These are phyloP conservation scores for Ptychadena robeensis DNA, from an alignment of 2,797 vertebrate species.

Conservation along the genomic window DNA sequence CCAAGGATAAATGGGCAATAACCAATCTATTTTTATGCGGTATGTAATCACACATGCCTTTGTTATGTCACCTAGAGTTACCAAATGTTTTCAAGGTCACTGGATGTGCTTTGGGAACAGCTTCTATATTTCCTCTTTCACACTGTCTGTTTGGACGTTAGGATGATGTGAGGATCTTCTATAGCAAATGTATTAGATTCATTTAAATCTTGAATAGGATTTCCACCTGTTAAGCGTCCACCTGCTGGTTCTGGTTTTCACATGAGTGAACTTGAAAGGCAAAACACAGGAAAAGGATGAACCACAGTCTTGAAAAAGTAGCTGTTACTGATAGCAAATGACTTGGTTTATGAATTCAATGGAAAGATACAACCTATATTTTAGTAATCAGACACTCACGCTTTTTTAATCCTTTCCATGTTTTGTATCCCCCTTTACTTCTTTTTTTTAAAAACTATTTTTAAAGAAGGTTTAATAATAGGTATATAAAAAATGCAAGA, in stretches of 20 bases:
- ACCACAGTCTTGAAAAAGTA: background rate
- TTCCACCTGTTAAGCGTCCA: background rate
- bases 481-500: too few relatives aligned
- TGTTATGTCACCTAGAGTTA: slow-evolving; percentile 29
- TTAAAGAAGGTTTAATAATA: too few relatives aligned
- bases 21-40: slow-evolving; percentile 27
- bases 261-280: background rate
- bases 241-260: background rate
- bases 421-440: background rate
- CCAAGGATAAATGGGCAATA: too few relatives aligned
- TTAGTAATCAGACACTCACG: too few relatives aligned
- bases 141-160: slow-evolving; percentile 12
- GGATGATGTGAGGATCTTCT: background rate
- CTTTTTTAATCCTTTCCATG: background rate
- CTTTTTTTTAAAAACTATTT: too few relatives aligned
- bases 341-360: background rate
- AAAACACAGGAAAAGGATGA: background rate
- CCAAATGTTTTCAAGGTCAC: slow-evolving; percentile 21
- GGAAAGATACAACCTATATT: background rate
- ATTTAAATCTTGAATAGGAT: too few relatives aligned
- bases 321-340: background rate
- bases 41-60: slow-evolving; percentile 12
- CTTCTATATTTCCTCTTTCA: slow-evolving; percentile 31
- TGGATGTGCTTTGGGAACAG: background rate
- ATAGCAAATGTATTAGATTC: background rate